Evolutionary conservation across 2,888 invertebrate genomes (phyloP), one percentile per base, ranked within the genome.

Genomic region (Andrena bicolor): DNA sequence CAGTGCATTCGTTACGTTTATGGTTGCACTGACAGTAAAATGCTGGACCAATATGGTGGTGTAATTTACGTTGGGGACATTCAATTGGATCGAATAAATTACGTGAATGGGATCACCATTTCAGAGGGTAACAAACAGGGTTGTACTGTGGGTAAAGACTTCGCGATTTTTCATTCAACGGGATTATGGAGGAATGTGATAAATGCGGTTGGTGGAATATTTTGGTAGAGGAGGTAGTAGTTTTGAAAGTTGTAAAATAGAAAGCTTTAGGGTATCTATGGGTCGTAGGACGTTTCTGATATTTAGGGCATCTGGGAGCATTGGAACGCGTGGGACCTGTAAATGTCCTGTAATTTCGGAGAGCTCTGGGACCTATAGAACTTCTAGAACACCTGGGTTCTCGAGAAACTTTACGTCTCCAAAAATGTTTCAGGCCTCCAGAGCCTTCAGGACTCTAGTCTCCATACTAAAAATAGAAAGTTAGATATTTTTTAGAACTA

Each of bases 1-100:
- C 30, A 16, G 72, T 16, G 56, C 76, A 49, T 68, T 68, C 64
- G 49, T 69, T 48, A 72, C 66, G 64, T 63, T 78, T 73, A 72
- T 72, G 60, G 60, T 32, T n/a, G 10, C 26, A 20, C 1, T 4
- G 20, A 56, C 23, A 26, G 35, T 2, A 51, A 13, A 48, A 70
- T 32, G 65, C 78, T 70, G 70, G 73, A 65, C 53, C 76, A 53
- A 53, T 76, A 20, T 28, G 20, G 13, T 6, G 13, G 0, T 8
- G 16, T 20, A 49, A 49, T 61, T 69, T 61, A 75, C 61, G 13
- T 49, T 20, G 8, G 70, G 28, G 28, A 20, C 51, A 75, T 69
- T 69, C 60, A 69, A 28, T 75, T 10, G 60, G 41, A 61, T 35
- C 35, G 35, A 32, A 26, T n/a, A 51, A 26, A 20, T 13, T 30